Evolutionary conservation across 2,113 vertebrate genomes (phyloP).

Genomic region (Gambusia affinis): DNA sequence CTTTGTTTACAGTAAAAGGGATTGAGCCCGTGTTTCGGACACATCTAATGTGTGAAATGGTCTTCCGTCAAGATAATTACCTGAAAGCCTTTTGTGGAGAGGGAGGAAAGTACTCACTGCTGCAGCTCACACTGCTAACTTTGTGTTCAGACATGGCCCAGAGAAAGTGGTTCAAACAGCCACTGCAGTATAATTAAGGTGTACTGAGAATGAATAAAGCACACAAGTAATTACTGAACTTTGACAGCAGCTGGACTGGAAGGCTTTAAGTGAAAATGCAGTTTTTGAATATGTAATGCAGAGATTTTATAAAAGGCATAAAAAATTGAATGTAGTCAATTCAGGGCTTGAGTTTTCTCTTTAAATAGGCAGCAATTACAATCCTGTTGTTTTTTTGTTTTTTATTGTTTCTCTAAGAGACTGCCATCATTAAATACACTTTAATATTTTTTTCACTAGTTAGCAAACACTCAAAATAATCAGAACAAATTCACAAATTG

Average conservation of each 20-base stretch:
- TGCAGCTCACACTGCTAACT: not conserved
- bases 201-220: not conserved
- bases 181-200: not conserved
- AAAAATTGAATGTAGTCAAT: not conserved
- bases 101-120: not conserved
- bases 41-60: constrained; percentile 14
- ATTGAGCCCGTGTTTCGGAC: not conserved
- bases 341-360: not conserved
- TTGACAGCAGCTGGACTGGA: not conserved
- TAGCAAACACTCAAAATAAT: not conserved
- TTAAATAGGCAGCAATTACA: not conserved
- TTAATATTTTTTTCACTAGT: not conserved
- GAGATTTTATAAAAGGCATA: not conserved
- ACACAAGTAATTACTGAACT: not conserved
- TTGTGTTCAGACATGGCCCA: not conserved
- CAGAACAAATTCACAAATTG: not conserved
- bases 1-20: not conserved
- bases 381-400: no score
- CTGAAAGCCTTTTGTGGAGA: constrained; percentile 11
- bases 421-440: not conserved
- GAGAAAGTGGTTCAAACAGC: not conserved
- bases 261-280: not conserved
- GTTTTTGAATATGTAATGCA: no score
- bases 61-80: constrained; percentile 3
- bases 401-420: not conserved